These are phyloP conservation scores for Phlogophora meticulosa DNA, from an alignment of 2,888 invertebrate species.

Conservation along the genomic window DNA sequence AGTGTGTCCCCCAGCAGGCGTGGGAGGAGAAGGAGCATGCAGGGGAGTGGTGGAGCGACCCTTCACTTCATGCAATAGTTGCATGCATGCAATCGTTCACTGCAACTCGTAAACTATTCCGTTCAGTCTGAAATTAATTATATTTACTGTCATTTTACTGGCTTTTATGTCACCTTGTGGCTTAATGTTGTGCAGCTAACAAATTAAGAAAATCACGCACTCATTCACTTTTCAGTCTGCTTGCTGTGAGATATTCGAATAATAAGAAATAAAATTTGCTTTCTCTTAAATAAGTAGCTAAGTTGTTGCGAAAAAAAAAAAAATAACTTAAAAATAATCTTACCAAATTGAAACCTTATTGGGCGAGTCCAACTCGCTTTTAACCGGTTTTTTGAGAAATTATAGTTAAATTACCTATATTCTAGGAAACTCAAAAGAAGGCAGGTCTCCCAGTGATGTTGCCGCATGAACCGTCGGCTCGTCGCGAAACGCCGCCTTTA, in stretches of 20 bases:
- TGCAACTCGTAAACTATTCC: constrained; percentile 2
- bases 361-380: no score
- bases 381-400: neutral
- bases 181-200: neutral
- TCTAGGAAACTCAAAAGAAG: constrained; percentile 95
- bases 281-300: no score
- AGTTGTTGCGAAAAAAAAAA: no score
- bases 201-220: constrained; percentile 17
- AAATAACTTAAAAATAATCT: no score
- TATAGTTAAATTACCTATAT: neutral
- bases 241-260: neutral
- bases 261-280: neutral
- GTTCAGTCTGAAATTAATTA: neutral
- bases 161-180: neutral
- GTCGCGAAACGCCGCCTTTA: constrained; percentile 94
- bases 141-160: neutral
- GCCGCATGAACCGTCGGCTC: constrained; percentile 95
- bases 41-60: constrained; percentile 98
- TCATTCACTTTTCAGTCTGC: constrained; percentile 8
- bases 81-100: no score
- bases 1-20: no score
- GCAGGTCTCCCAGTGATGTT: constrained; percentile 96
- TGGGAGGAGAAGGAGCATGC: no score
- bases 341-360: no score
- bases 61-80: no score